A percentile compares a stretch with the other conserved stretches of the same genome.
phyloP scores from a whole-genome alignment of 2,888 invertebrate species.

The Standfussiana lucernea region DNA sequence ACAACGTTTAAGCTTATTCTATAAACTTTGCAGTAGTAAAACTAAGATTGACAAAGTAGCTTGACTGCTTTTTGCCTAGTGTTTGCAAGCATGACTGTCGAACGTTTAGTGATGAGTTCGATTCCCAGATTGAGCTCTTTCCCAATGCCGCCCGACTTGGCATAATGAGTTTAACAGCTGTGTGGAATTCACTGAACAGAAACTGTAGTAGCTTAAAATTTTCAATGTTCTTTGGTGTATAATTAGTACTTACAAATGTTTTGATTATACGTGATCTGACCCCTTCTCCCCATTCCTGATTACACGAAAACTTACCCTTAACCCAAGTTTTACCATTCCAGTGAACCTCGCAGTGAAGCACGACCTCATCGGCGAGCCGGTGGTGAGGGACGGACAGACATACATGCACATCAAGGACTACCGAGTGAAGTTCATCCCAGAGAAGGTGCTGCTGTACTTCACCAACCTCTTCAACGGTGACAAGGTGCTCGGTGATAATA shows the following conservation, averaged over 20 bases:
- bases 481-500: conserved; percentile 91
- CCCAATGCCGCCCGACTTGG: neutral
- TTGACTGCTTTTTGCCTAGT: too few relatives aligned
- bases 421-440: conserved; percentile 91
- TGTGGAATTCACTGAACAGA: neutral
- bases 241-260: neutral
- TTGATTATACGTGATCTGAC: neutral
- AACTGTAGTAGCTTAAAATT: neutral
- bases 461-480: conserved; percentile 93
- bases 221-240: neutral
- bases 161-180: neutral
- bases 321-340: conserved; percentile 68
- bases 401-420: conserved; percentile 92
- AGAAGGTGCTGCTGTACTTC: conserved; percentile 91
- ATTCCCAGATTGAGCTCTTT: neutral
- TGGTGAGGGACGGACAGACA: conserved; percentile 91
- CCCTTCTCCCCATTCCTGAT: neutral
- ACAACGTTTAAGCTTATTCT: too few relatives aligned
- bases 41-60: too few relatives aligned
- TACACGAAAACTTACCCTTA: neutral
- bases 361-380: conserved; percentile 91
- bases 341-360: conserved; percentile 92
- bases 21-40: too few relatives aligned
- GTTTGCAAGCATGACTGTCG: neutral
- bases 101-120: neutral